Evolutionary conservation across 2,797 vertebrate genomes (phyloP).

Genomic region (Novumbra hubbsi): DNA sequence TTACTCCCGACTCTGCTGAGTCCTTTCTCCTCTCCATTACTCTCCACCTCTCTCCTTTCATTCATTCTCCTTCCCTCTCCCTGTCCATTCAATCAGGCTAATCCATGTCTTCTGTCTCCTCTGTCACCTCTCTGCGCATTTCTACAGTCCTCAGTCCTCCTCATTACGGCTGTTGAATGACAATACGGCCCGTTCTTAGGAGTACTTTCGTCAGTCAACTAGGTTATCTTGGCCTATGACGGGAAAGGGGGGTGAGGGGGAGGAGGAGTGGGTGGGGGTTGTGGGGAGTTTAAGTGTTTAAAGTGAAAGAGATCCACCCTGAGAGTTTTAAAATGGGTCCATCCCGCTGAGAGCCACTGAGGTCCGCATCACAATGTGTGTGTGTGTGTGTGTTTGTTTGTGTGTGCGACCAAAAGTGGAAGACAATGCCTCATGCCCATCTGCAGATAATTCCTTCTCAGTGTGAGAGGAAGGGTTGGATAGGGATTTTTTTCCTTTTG

Average conservation of each 20-base stretch:
- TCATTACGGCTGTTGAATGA: constrained; percentile 54
- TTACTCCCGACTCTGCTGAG: not conserved
- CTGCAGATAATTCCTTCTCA: constrained; percentile 29
- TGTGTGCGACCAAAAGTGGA: constrained; percentile 16
- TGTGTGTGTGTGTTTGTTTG: constrained; percentile 16
- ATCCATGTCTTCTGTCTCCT: constrained; percentile 26
- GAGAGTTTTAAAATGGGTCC: constrained; percentile 24
- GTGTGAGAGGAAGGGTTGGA: constrained; percentile 35
- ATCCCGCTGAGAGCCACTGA: constrained; percentile 12
- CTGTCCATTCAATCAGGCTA: constrained; percentile 36
- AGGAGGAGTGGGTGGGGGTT: not conserved
- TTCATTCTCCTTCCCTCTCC: not conserved
- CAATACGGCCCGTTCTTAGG: constrained; percentile 41
- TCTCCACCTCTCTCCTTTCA: not conserved
- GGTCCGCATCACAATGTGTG: constrained; percentile 14
- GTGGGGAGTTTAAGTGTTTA: constrained; percentile 25
- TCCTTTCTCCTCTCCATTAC: not conserved
- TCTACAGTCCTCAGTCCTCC: constrained; percentile 31
- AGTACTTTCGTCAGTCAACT: constrained; percentile 32
- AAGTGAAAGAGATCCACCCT: constrained; percentile 22
- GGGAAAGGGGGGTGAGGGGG: not conserved
- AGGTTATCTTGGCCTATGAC: constrained; percentile 14
- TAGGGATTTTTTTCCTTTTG: constrained; percentile 14
- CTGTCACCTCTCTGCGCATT: constrained; percentile 37
- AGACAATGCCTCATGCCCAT: constrained; percentile 64